Conservation (phyloP, 1,140 invertebrate species). For the Solenopsis invicta region DNA sequence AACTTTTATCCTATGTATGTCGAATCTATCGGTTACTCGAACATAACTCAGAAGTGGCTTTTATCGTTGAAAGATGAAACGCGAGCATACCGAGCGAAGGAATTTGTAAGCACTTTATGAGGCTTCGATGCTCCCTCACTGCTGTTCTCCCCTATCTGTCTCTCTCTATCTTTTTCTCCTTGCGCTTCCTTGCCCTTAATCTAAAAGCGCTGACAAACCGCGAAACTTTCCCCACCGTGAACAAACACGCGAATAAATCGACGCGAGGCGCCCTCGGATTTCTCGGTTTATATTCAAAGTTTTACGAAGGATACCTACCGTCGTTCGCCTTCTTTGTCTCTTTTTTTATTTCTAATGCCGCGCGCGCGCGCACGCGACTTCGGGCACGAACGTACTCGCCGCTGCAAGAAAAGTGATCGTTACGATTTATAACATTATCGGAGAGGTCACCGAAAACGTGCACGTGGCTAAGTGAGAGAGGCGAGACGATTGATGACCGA, state of each 20-base stretch:
- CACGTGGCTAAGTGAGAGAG: background rate
- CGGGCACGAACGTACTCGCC: background rate
- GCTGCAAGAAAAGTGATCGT: slow-evolving; percentile 17
- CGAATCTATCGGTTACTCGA: slow-evolving; percentile 20
- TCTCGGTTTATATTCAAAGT: slow-evolving; percentile 86
- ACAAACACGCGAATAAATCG: slow-evolving; percentile 86
- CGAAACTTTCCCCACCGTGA: slow-evolving; percentile 85
- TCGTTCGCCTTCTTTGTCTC: slow-evolving; percentile 64
- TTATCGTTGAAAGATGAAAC: slow-evolving; percentile 59
- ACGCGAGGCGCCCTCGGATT: slow-evolving; percentile 76
- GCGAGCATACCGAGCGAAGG: slow-evolving; percentile 81
- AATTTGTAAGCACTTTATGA: slow-evolving; percentile 83
- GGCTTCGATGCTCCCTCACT: slow-evolving; percentile 79
- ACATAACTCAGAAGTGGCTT: slow-evolving; percentile 67
- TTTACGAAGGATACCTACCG: slow-evolving; percentile 73
- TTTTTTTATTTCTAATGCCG: slow-evolving; percentile 68
- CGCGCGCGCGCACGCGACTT: slow-evolving; percentile 2
- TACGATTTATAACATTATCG: slow-evolving; percentile 39
- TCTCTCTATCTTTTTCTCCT: slow-evolving; percentile 40
- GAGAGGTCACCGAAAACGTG: background rate
- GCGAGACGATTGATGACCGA: slow-evolving; percentile 30
- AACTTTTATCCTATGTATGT: slow-evolving; percentile 12
- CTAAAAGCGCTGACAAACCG: slow-evolving; percentile 86
- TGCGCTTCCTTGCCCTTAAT: slow-evolving; percentile 76
- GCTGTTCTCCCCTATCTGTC: slow-evolving; percentile 59